Conservation (phyloP, 2,888 invertebrate genomes). For the Carabus problematicus region DNA sequence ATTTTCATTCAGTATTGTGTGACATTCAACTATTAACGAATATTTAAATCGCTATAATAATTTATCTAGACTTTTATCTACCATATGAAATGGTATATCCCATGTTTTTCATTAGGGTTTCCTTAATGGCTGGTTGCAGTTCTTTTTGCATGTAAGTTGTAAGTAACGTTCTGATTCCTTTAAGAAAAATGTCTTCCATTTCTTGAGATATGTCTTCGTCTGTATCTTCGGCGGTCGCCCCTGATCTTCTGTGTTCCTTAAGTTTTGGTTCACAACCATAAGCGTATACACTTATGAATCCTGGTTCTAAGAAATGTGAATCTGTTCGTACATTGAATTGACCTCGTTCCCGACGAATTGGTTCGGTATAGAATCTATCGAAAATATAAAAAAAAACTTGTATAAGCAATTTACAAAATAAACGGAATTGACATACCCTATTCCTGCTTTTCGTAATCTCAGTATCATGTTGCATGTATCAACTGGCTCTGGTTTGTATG, state of each 20-base stretch:
- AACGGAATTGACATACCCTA: constrained; percentile 61
- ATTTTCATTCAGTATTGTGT: no score
- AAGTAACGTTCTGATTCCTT: constrained; percentile 80
- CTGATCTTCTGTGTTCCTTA: constrained; percentile 52
- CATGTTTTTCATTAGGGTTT: constrained; percentile 86
- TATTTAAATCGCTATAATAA: no score
- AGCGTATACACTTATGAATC: constrained; percentile 85
- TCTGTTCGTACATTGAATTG: constrained; percentile 79
- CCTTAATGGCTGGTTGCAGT: constrained; percentile 83
- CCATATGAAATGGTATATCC: constrained; percentile 88
- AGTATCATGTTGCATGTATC: constrained; percentile 78
- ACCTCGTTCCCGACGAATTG: constrained; percentile 71
- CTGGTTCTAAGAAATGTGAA: constrained; percentile 83
- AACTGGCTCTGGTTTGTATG: constrained; percentile 53
- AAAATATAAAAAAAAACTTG: neutral
- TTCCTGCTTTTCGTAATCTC: constrained; percentile 76
- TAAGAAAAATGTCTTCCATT: constrained; percentile 85
- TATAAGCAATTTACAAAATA: constrained; percentile 21
- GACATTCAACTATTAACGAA: no score
- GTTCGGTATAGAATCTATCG: constrained; percentile 70
- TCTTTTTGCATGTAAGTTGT: constrained; percentile 86
- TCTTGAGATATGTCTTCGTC: constrained; percentile 75
- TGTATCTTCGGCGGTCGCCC: constrained; percentile 60
- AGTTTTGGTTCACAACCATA: constrained; percentile 74
- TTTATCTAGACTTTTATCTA: constrained; percentile 52